Evolutionary conservation across 2,888 invertebrate genomes (phyloP), one percentile per base, ranked within the genome.

Genomic region (Steinernema hermaphroditum): DNA sequence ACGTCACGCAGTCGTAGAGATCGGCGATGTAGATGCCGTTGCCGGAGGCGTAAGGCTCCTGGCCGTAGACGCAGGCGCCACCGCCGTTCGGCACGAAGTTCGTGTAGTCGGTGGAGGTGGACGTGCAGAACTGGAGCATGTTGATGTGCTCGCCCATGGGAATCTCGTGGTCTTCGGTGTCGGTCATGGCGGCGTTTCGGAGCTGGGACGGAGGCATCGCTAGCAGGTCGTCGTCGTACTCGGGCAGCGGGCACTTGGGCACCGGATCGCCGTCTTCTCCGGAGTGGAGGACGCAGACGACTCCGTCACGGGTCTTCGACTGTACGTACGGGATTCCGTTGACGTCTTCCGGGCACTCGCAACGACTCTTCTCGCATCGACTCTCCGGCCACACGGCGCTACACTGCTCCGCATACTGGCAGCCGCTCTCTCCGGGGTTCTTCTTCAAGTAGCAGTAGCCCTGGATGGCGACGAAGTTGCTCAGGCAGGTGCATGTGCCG

Each of bases 151-250:
- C 85, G 34, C 85, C 85, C 80, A 85, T 83, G 19, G 77, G 82
- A 69, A 85, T 80, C 54, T 85, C 85, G 19, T 83, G 81, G 71
- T 85, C 85, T 69, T 85, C 85, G 19, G 85, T 84, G 69, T 85
- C 85, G 27, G 85, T 85, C 85, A 85, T 85, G n/a, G 85, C 81
- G 32, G 83, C 82, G 71, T 85, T 85, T 27, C 85, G 75, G 43
- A 85, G 80, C 73, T 85, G 85, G 0, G 85, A 85, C 6, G 85
- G 85, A 37, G 85, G 85, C 85, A 85, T 85, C 1, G 84, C 84
- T 2, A 85, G 76, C 22, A 85, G 77, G 68, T 85, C 85, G 70
- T 85, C 85, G 76, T 85, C 85, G 72, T 85, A 85, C 73, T 82
- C 81, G 68, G 83, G 81, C 22, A 82, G 72, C 16, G 80, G 81